Conservation (phyloP, 30 jellyfish, hydroid and myxozoan species). For the Phacellophora camtschatica region DNA sequence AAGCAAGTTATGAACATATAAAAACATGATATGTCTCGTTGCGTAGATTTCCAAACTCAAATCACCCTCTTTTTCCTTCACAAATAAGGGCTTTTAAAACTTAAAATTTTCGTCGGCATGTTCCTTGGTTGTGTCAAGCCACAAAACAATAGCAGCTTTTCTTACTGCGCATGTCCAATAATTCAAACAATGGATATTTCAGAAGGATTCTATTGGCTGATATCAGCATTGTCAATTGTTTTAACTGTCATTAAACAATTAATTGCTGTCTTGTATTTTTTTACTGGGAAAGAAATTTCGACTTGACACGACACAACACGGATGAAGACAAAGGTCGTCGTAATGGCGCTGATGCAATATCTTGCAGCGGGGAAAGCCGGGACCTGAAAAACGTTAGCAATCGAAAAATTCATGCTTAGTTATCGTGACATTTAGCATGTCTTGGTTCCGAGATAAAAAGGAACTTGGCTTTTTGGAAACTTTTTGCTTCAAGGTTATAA, state of each 20-base stretch:
- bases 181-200: not conserved
- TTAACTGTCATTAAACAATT: no score
- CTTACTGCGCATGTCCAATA: slow-evolving; percentile 43
- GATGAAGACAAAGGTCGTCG: no score
- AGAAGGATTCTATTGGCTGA: slow-evolving; percentile 13
- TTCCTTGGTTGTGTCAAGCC: slow-evolving; percentile 7
- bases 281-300: no score
- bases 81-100: no score
- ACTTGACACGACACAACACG: no score
- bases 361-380: no score
- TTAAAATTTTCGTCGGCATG: slow-evolving; percentile 57
- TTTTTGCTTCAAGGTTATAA: slow-evolving; percentile 56
- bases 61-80: not conserved
- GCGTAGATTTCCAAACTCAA: no score
- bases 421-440: no score
- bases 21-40: not conserved
- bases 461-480: slow-evolving; percentile 71
- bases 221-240: not conserved
- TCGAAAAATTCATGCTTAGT: no score
- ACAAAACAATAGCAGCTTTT: slow-evolving; percentile 46
- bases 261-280: no score
- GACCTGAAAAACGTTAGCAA: no score
- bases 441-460: slow-evolving; percentile 78
- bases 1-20: not conserved
- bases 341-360: no score